A percentile compares a stretch with the other conserved stretches of the same genome.
These are phyloP conservation scores for Gymnoscopelus braueri DNA, from an alignment of 2,797 vertebrate species.

Conservation along the genomic window DNA sequence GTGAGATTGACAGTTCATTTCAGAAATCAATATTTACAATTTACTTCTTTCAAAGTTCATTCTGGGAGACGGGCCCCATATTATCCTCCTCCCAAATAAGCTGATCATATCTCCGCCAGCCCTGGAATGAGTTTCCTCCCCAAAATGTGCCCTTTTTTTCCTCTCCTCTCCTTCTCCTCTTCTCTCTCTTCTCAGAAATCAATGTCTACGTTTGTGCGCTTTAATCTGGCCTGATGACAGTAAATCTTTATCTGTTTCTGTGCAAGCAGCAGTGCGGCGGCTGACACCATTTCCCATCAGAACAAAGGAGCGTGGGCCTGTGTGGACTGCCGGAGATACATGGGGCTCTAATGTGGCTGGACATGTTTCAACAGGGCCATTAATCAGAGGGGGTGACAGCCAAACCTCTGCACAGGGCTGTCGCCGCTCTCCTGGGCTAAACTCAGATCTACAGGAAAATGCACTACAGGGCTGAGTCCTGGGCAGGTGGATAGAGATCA, in stretches of 20 bases:
- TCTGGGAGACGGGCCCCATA: constrained; percentile 93
- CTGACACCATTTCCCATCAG: constrained; percentile 96
- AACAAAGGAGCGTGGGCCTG: constrained; percentile 89
- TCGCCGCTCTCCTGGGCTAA: constrained; percentile 33
- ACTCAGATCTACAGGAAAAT: constrained; percentile 57
- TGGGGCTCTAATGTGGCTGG: constrained; percentile 91
- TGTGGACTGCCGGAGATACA: constrained; percentile 92
- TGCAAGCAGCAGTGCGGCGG: constrained; percentile 88
- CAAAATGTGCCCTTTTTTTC: constrained; percentile 90
- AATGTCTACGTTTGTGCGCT: constrained; percentile 94
- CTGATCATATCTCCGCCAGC: constrained; percentile 95
- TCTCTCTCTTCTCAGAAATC: constrained; percentile 86
- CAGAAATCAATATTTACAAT: constrained; percentile 99
- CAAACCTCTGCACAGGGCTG: constrained; percentile 47
- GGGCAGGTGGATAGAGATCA: constrained; percentile 41
- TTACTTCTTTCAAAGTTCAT: constrained; percentile 99
- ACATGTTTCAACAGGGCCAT: constrained; percentile 93
- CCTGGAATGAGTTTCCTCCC: constrained; percentile 95
- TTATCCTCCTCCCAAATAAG: constrained; percentile 97
- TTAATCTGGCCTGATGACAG: constrained; percentile 98
- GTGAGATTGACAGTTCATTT: constrained; percentile 97
- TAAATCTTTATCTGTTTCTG: constrained; percentile 99
- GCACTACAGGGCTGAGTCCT: constrained; percentile 15
- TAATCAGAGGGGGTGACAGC: constrained; percentile 93
- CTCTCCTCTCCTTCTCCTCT: constrained; percentile 13